Conservation (phyloP, 2,888 invertebrate species). For the Tenthredo mesomela region DNA sequence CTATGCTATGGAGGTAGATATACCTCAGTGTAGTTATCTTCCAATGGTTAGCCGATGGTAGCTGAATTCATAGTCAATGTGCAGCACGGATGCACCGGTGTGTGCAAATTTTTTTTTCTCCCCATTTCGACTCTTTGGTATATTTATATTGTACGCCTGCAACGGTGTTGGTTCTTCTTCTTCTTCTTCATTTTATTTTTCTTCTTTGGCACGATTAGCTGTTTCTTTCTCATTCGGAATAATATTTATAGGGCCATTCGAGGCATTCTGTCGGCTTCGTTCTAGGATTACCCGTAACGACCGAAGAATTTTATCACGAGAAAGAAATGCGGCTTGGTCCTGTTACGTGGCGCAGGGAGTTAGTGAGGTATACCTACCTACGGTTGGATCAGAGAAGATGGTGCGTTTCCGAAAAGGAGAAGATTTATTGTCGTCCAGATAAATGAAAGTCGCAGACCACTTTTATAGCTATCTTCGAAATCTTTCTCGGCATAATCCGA, state of each 20-base stretch:
- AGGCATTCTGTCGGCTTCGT: neutral
- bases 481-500: conserved; percentile 35
- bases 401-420: conserved; percentile 38
- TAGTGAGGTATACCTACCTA: neutral
- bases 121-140: neutral
- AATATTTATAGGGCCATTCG: conserved; percentile 45
- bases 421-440: conserved; percentile 42
- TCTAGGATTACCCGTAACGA: conserved; percentile 27
- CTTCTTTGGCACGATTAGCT: conserved; percentile 15
- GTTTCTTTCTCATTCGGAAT: conserved; percentile 18
- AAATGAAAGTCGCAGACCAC: conserved; percentile 42
- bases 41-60: conserved; percentile 14
- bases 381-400: conserved; percentile 1
- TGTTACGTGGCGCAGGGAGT: neutral
- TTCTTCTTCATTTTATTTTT: conserved; percentile 1
- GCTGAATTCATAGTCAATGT: neutral
- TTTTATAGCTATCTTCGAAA: conserved; percentile 50
- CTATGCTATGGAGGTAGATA: neutral
- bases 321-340: neutral
- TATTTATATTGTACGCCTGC: neutral
- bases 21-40: conserved; percentile 22
- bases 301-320: conserved; percentile 23
- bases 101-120: neutral
- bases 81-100: conserved; percentile 5
- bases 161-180: neutral